Conservation (phyloP, 2,113 vertebrate species). For the Rhinoderma darwinii region DNA sequence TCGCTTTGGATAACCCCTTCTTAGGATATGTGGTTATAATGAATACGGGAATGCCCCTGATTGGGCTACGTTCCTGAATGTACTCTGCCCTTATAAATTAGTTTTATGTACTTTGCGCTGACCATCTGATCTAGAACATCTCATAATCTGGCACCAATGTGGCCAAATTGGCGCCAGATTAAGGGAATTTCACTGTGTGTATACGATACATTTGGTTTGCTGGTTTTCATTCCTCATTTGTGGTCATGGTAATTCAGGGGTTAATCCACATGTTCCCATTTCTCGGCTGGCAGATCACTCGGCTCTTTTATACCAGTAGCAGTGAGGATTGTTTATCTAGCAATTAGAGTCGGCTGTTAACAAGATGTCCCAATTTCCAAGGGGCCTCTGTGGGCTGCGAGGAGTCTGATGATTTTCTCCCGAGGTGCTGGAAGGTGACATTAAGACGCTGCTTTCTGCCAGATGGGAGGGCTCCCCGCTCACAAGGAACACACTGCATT, state of each 20-base stretch:
- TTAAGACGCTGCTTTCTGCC: conserved; percentile 42
- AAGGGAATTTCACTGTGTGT: background rate
- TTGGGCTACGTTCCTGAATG: too few species aligned
- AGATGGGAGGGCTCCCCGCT: conserved; percentile 29
- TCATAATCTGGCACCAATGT: too few species aligned
- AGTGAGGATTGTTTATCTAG: conserved; percentile 39
- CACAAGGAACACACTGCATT: conserved; percentile 19
- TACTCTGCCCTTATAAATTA: too few species aligned
- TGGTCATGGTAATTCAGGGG: background rate
- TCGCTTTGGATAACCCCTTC: too few species aligned
- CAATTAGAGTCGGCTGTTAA: conserved; percentile 51
- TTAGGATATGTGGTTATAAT: too few species aligned
- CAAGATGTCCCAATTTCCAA: conserved; percentile 51
- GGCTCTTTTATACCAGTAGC: background rate
- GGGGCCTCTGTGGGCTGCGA: conserved; percentile 15
- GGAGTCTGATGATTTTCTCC: conserved; percentile 46
- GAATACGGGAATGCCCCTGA: too few species aligned
- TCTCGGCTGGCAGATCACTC: background rate
- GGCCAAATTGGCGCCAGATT: background rate
- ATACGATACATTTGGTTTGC: background rate
- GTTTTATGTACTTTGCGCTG: too few species aligned
- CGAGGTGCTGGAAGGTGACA: conserved; percentile 52
- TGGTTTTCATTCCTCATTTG: background rate
- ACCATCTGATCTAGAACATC: too few species aligned
- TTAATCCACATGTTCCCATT: background rate